Evolutionary conservation across 2,797 vertebrate genomes (phyloP).

Genomic region (Hyperoplus lanceolatus): DNA sequence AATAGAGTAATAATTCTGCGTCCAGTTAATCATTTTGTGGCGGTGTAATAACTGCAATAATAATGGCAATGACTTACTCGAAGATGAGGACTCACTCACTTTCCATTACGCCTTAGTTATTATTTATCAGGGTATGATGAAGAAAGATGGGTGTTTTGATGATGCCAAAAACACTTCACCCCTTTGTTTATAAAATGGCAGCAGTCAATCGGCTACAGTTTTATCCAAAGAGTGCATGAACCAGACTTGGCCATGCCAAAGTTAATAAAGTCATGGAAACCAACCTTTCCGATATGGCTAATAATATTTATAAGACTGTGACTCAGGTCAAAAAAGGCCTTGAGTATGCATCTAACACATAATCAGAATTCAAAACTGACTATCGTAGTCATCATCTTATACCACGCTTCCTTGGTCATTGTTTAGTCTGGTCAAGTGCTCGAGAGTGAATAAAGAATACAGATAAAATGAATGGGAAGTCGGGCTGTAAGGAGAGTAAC

Average conservation of each 20-base stretch:
- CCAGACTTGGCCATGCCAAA: slow-evolving; percentile 50
- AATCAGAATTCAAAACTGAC: slow-evolving; percentile 21
- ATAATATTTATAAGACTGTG: slow-evolving; percentile 61
- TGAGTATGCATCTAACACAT: slow-evolving; percentile 12
- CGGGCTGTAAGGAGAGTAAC: background rate
- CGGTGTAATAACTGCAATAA: slow-evolving; percentile 1
- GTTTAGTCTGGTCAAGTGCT: slow-evolving; percentile 41
- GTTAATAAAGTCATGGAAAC: slow-evolving; percentile 52
- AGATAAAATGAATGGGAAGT: slow-evolving; percentile 18
- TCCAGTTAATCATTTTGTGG: background rate
- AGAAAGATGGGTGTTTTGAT: background rate
- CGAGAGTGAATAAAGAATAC: slow-evolving; percentile 11
- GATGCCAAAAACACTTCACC: slow-evolving; percentile 30
- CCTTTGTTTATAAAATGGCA: slow-evolving; percentile 35
- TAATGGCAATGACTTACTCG: background rate
- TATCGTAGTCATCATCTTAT: slow-evolving; percentile 25
- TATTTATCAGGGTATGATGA: slow-evolving; percentile 1
- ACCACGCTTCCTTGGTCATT: slow-evolving; percentile 21
- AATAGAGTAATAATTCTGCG: background rate
- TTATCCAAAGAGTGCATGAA: slow-evolving; percentile 32
- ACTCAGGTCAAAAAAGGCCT: slow-evolving; percentile 34
- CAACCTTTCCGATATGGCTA: slow-evolving; percentile 40
- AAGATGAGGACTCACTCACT: background rate
- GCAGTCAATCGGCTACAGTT: slow-evolving; percentile 28
- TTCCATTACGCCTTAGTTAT: background rate